These are phyloP conservation scores for Arrhopalites spinosus DNA, from an alignment of 2,888 invertebrate species.

Conservation along the genomic window DNA sequence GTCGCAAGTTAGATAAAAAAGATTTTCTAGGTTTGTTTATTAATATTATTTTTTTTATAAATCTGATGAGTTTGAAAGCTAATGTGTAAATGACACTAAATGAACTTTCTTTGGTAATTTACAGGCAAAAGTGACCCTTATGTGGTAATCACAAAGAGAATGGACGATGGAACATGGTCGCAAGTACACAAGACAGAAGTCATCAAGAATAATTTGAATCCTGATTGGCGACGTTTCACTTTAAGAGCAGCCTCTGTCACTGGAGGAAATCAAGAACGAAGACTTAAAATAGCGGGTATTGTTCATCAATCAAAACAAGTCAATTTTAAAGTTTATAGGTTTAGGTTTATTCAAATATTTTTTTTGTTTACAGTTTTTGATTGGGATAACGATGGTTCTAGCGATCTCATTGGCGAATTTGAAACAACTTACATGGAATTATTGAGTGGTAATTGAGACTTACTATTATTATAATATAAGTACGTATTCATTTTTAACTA, in stretches of 20 bases:
- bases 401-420: constrained; percentile 63
- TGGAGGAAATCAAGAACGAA: constrained; percentile 61
- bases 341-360: too few species aligned
- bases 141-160: constrained; percentile 60
- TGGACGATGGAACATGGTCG: constrained; percentile 61
- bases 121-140: constrained; percentile 64
- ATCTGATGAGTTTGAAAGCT: too few species aligned
- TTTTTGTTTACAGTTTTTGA: constrained; percentile 64
- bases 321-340: too few species aligned
- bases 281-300: too few species aligned
- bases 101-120: background rate
- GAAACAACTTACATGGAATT: constrained; percentile 59
- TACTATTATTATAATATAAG: background rate
- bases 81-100: too few species aligned
- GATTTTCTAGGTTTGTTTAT: constrained; percentile 59
- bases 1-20: constrained; percentile 61
- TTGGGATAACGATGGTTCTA: constrained; percentile 62
- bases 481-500: too few species aligned
- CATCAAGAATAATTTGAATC: constrained; percentile 63
- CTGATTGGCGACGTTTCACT: constrained; percentile 62
- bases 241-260: constrained; percentile 59
- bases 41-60: too few species aligned
- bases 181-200: constrained; percentile 63
- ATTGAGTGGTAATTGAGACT: constrained; percentile 53
- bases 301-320: too few species aligned